phyloP scores from a whole-genome alignment of 2,888 invertebrate genomes.

The Tetragonisca angustula region DNA sequence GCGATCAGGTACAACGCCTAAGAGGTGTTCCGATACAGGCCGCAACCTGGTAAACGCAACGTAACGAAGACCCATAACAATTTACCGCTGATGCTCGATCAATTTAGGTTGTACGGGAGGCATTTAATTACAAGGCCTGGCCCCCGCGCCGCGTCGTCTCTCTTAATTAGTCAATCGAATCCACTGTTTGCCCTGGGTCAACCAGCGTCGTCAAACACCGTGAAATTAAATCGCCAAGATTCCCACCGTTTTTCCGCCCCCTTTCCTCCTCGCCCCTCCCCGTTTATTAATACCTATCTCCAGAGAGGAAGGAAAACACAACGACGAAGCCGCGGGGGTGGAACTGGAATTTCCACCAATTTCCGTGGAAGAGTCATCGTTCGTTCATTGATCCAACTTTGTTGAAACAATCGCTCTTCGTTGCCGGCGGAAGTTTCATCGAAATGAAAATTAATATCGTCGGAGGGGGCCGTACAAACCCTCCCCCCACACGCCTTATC shows the following conservation, averaged over 20 bases:
- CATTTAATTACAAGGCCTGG: conserved; percentile 33
- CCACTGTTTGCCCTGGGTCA: background rate
- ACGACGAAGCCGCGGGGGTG: no score
- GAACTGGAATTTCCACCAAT: no score
- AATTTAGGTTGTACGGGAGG: conserved; percentile 20
- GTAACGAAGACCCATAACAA: conserved; percentile 56
- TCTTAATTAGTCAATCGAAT: conserved; percentile 27
- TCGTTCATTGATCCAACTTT: background rate
- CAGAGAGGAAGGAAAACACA: no score
- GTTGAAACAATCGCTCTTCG: background rate
- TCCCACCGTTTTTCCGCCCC: no score
- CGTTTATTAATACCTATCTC: background rate
- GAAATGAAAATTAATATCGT: background rate
- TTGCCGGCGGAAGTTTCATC: background rate
- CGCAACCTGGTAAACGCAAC: conserved; percentile 38
- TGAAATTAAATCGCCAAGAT: background rate
- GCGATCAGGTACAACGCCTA: conserved; percentile 40
- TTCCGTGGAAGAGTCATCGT: no score
- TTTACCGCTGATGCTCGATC: conserved; percentile 36
- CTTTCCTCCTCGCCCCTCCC: background rate
- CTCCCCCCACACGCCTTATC: background rate
- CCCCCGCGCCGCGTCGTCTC: background rate
- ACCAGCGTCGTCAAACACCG: background rate
- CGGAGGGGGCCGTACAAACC: background rate
- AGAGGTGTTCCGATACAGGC: conserved; percentile 52